A percentile compares a stretch with the other conserved stretches of the same genome.
phyloP scores from a whole-genome alignment of 2,888 invertebrate genomes.

The Tryphoninae sp. region DNA sequence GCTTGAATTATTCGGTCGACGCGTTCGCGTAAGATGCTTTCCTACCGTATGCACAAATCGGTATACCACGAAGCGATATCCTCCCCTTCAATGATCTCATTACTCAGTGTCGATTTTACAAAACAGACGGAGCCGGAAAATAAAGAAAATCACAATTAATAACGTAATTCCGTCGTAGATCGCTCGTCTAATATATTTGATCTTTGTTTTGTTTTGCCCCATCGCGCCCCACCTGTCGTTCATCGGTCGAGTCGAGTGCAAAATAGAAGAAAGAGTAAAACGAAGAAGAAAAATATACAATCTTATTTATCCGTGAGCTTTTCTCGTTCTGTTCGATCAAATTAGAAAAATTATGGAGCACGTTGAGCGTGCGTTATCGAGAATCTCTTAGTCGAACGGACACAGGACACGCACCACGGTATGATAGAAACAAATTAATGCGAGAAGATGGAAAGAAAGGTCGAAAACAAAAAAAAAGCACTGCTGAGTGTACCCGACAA shows the following conservation, averaged over 20 bases:
- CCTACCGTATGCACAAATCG: constrained; percentile 12
- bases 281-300: constrained; percentile 44
- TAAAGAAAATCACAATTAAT: constrained; percentile 1
- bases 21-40: constrained; percentile 21
- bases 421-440: neutral
- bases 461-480: constrained; percentile 7
- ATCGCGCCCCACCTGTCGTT: constrained; percentile 13
- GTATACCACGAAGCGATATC: constrained; percentile 11
- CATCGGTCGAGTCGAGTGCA: constrained; percentile 27
- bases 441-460: constrained; percentile 13
- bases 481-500: constrained; percentile 2
- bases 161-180: constrained; percentile 18
- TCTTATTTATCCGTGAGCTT: constrained; percentile 65
- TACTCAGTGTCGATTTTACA: constrained; percentile 55
- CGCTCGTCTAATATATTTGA: constrained; percentile 36
- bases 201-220: neutral
- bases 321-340: constrained; percentile 25
- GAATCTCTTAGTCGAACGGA: constrained; percentile 45
- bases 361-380: constrained; percentile 34
- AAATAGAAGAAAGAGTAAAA: constrained; percentile 23
- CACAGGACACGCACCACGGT: neutral
- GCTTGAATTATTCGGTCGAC: constrained; percentile 28
- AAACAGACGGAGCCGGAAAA: constrained; percentile 16
- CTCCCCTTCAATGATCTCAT: constrained; percentile 56
- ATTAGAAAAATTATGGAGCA: constrained; percentile 24